Evolutionary conservation across 2,888 invertebrate species (phyloP).

Genomic region (Balanococcus diminutus): DNA sequence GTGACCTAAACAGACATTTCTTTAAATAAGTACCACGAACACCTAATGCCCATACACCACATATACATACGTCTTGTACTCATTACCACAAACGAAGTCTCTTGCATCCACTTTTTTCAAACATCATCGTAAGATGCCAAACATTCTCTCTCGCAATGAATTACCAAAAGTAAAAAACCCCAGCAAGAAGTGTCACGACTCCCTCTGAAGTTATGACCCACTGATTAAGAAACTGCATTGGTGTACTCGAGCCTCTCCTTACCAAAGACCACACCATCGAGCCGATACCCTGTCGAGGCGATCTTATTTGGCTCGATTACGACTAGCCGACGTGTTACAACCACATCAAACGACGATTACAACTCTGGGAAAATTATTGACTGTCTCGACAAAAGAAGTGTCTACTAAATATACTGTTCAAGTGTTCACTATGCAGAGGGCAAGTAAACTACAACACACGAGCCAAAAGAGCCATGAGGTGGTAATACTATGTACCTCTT

Average conservation of each 20-base stretch:
- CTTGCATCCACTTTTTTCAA: too few species aligned
- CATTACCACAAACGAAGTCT: too few species aligned
- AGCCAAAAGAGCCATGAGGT: background rate
- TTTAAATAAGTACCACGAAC: too few species aligned
- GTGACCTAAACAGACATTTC: too few species aligned
- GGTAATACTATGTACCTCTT: background rate
- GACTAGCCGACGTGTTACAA: background rate
- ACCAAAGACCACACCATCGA: background rate
- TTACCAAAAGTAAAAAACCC: background rate
- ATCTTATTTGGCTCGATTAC: background rate
- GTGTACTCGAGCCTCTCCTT: background rate
- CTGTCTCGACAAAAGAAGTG: background rate
- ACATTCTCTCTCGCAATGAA: conserved; percentile 15
- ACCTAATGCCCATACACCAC: too few species aligned
- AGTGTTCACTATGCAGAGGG: background rate
- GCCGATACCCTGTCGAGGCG: background rate
- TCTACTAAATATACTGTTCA: too few species aligned
- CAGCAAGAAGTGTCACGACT: background rate
- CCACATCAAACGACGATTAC: background rate
- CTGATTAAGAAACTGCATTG: background rate
- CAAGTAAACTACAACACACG: background rate
- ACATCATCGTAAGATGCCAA: background rate
- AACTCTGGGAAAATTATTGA: background rate
- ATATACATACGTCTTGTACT: too few species aligned
- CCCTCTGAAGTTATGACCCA: conserved; percentile 17